These are phyloP conservation scores for Chaetura pelagica DNA, from an alignment of 2,113 vertebrate genomes.

Conservation along the genomic window DNA sequence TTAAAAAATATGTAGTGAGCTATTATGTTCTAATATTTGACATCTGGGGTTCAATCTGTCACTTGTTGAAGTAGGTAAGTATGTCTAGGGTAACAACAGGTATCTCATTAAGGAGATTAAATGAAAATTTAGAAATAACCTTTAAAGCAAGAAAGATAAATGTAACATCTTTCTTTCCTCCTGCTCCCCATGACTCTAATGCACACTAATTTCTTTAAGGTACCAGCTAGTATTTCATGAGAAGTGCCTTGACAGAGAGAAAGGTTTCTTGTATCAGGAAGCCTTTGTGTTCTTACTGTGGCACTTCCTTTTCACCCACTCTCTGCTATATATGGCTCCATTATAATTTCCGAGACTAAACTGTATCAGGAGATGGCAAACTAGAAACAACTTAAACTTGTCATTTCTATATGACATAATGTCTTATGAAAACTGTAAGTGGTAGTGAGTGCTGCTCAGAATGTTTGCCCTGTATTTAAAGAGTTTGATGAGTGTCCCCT, in stretches of 20 bases:
- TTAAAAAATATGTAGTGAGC: neutral
- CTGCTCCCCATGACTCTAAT: neutral
- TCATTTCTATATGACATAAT: neutral
- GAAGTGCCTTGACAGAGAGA: neutral
- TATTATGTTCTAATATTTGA: neutral
- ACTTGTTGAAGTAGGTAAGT: neutral
- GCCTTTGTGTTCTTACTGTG: conserved; percentile 30
- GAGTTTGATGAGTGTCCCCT: neutral
- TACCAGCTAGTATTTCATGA: conserved; percentile 13
- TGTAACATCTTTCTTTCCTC: conserved; percentile 50
- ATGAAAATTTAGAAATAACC: conserved; percentile 60
- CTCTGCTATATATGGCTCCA: neutral
- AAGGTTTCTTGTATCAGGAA: neutral
- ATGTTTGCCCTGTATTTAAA: neutral
- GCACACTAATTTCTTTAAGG: conserved; percentile 12
- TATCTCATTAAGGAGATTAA: conserved; percentile 40
- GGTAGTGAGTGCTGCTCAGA: neutral
- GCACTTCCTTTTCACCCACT: neutral
- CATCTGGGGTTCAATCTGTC: neutral
- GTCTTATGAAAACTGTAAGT: neutral
- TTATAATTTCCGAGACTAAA: neutral
- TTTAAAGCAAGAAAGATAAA: conserved; percentile 42
- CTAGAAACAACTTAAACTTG: neutral
- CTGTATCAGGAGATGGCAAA: neutral
- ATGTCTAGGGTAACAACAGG: neutral